Conservation (phyloP, 1,140 invertebrate genomes). For the Pseudomyrmex cubaensis region DNA sequence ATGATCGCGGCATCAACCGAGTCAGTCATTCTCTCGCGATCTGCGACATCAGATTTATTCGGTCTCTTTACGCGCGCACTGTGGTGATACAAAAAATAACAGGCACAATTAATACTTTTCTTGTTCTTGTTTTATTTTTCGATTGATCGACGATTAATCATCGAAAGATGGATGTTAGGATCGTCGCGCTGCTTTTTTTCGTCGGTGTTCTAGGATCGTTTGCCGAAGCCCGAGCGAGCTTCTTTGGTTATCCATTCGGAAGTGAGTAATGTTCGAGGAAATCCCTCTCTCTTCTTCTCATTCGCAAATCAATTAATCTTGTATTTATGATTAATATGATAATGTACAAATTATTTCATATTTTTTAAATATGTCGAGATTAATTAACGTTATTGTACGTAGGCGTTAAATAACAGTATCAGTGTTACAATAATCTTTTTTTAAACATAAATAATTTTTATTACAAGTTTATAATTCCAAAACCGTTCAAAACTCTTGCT, state of each 20-base stretch:
- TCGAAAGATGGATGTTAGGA: slow-evolving; percentile 54
- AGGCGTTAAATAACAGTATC: neutral
- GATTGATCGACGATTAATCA: slow-evolving; percentile 20
- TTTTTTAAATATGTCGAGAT: neutral
- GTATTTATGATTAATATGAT: slow-evolving; percentile 17
- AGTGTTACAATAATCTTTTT: neutral
- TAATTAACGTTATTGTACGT: neutral
- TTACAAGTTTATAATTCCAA: no score
- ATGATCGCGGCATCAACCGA: slow-evolving; percentile 74
- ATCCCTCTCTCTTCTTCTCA: neutral
- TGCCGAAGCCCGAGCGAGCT: slow-evolving; percentile 10
- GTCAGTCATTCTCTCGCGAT: slow-evolving; percentile 81
- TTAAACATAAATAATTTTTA: neutral
- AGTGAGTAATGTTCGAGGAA: slow-evolving; percentile 57
- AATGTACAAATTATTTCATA: neutral
- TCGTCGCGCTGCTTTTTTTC: slow-evolving; percentile 62
- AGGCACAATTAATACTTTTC: slow-evolving; percentile 9
- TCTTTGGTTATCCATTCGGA: slow-evolving; percentile 30
- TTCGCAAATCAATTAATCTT: neutral
- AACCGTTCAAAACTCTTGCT: no score
- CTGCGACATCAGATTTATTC: slow-evolving; percentile 63
- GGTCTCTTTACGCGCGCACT: slow-evolving; percentile 46
- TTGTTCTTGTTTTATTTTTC: slow-evolving; percentile 6
- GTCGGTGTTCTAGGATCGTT: slow-evolving; percentile 60
- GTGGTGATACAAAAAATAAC: slow-evolving; percentile 45